Conservation (phyloP, 2,797 vertebrate species). For the Megalops cyprinoides region DNA sequence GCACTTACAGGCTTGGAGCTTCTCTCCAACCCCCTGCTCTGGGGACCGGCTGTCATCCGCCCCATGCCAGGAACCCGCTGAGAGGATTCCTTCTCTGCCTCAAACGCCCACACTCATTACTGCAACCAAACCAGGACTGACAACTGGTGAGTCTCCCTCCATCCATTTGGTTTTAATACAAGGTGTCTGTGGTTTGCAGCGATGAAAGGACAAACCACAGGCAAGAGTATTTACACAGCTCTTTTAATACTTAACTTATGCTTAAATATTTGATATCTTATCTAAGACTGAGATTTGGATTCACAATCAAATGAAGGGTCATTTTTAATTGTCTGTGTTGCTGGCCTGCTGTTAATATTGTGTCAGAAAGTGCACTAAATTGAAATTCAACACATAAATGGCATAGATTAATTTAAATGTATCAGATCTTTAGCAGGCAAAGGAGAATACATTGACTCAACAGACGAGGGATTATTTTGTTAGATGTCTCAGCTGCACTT, state of each 20-base stretch:
- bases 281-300: not conserved
- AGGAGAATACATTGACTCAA: not conserved
- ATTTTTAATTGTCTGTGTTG: not conserved
- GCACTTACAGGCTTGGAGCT: not conserved
- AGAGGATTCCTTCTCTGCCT: not conserved
- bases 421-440: not conserved
- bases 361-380: not conserved
- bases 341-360: not conserved
- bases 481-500: not conserved
- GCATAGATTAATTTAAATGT: not conserved
- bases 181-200: not conserved
- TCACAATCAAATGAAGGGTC: not conserved
- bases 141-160: constrained; percentile 3
- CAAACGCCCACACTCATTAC: not conserved
- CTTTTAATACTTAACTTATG: not conserved
- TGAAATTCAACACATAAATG: not conserved
- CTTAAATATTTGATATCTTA: not conserved
- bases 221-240: not conserved
- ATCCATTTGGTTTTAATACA: not conserved
- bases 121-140: not conserved
- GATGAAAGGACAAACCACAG: not conserved
- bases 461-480: not conserved
- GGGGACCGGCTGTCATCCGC: constrained; percentile 2
- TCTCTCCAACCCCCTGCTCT: not conserved
- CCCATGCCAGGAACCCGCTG: not conserved